These are phyloP conservation scores for Poeciliopsis gracilis DNA, from an alignment of 2,797 vertebrate species.

Conservation along the genomic window DNA sequence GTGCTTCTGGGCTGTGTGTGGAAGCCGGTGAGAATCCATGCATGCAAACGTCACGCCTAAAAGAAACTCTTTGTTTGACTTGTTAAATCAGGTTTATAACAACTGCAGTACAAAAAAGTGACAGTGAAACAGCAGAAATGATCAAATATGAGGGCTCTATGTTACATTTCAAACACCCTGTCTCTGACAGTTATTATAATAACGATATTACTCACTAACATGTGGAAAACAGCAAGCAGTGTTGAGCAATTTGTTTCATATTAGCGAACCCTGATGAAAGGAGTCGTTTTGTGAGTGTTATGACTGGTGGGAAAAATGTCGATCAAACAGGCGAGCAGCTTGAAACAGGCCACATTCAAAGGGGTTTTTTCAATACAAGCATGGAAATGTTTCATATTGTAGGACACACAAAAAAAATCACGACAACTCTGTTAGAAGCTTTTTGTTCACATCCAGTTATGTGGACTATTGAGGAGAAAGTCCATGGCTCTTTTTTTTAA, in stretches of 20 bases:
- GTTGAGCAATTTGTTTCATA: neutral
- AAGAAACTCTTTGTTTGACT: neutral
- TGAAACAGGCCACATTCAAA: neutral
- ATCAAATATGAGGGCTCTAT: neutral
- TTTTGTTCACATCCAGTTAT: neutral
- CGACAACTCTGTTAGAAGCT: neutral
- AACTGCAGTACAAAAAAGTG: neutral
- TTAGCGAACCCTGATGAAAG: neutral
- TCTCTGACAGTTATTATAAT: neutral
- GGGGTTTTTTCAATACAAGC: neutral
- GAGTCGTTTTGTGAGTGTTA: neutral
- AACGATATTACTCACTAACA: neutral
- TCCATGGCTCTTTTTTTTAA: neutral
- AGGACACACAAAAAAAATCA: too few species aligned
- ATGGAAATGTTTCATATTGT: neutral
- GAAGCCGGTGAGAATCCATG: neutral
- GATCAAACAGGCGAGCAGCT: neutral
- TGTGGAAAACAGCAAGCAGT: neutral
- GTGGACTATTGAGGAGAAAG: neutral
- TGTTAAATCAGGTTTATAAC: neutral
- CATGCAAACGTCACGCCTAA: neutral
- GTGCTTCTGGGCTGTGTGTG: neutral
- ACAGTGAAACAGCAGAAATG: neutral
- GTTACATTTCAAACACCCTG: neutral
- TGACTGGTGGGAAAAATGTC: neutral